phyloP scores from a whole-genome alignment of 2,797 vertebrate species.

The Bradypodion ventrale region DNA sequence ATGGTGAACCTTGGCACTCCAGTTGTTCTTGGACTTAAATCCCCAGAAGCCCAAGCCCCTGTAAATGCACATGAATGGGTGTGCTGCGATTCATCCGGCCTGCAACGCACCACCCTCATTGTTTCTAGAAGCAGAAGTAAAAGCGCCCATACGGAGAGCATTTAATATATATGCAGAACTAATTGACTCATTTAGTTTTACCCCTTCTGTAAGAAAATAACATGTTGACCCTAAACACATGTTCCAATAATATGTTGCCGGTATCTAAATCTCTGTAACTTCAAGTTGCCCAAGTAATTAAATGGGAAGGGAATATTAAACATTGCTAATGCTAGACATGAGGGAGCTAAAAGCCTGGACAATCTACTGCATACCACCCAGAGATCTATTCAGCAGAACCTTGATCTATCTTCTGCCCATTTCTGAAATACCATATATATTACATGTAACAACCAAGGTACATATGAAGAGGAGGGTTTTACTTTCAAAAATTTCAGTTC shows the following conservation, averaged over 20 bases:
- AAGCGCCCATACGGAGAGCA: too few relatives aligned
- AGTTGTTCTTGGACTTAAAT: too few relatives aligned
- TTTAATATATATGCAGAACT: too few relatives aligned
- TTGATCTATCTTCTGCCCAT: neutral
- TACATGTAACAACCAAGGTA: slow-evolving; percentile 1
- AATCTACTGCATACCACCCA: neutral
- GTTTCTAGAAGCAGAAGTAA: too few relatives aligned
- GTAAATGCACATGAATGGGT: too few relatives aligned
- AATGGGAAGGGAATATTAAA: neutral
- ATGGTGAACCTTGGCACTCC: too few relatives aligned
- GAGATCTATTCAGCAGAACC: neutral
- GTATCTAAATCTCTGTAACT: neutral
- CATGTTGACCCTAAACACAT: neutral
- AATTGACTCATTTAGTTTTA: too few relatives aligned
- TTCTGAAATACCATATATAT: neutral
- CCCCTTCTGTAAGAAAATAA: too few relatives aligned
- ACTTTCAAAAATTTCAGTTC: slow-evolving; percentile 78
- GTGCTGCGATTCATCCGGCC: too few relatives aligned
- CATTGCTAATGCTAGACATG: neutral
- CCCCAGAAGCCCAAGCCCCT: too few relatives aligned
- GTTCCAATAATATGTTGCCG: neutral
- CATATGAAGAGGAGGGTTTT: slow-evolving; percentile 8
- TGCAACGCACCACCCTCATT: too few relatives aligned
- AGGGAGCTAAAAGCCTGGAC: neutral
- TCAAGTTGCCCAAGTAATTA: neutral